Percentiles rank a stretch among this genome's conserved stretches.
phyloP scores from a whole-genome alignment of 53 echinoderm and acorn worm genomes.

The Zoroaster sp. region DNA sequence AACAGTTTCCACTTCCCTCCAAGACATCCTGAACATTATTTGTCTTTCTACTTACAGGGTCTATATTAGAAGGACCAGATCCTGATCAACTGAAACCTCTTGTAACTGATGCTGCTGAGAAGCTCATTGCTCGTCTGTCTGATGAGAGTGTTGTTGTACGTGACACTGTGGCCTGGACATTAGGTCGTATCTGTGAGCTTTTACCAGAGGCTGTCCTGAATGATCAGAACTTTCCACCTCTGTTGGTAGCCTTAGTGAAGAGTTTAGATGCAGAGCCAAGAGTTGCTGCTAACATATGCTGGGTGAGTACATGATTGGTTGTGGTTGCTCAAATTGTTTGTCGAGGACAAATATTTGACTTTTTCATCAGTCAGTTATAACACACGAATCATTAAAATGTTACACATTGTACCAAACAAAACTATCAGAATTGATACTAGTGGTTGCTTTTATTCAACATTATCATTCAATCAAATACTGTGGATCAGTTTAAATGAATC shows the following conservation, averaged over 20 bases:
- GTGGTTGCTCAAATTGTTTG: too few relatives aligned
- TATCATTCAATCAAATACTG: too few relatives aligned
- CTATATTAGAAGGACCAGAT: slow-evolving; percentile 93
- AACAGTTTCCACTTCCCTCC: background rate
- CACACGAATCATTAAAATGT: too few relatives aligned
- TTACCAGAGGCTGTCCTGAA: slow-evolving; percentile 87
- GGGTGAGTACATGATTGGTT: slow-evolving; percentile 66
- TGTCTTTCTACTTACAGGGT: slow-evolving; percentile 56
- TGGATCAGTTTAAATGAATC: too few relatives aligned
- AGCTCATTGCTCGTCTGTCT: slow-evolving; percentile 71
- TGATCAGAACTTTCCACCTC: slow-evolving; percentile 62
- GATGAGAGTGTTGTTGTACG: slow-evolving; percentile 81
- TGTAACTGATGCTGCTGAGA: slow-evolving; percentile 73
- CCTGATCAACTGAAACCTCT: slow-evolving; percentile 71
- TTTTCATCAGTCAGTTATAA: too few relatives aligned
- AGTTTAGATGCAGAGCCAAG: slow-evolving; percentile 85
- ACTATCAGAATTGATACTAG: too few relatives aligned
- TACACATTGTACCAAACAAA: too few relatives aligned
- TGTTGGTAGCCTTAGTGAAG: slow-evolving; percentile 68
- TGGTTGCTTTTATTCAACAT: too few relatives aligned
- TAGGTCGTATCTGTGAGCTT: slow-evolving; percentile 94
- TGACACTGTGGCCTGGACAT: slow-evolving; percentile 96
- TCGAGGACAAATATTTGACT: too few relatives aligned
- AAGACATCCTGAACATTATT: too few relatives aligned
- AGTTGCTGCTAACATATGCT: slow-evolving; percentile 97